These are phyloP conservation scores for Portunus trituberculatus DNA, from an alignment of 1,140 invertebrate genomes.

Conservation along the genomic window DNA sequence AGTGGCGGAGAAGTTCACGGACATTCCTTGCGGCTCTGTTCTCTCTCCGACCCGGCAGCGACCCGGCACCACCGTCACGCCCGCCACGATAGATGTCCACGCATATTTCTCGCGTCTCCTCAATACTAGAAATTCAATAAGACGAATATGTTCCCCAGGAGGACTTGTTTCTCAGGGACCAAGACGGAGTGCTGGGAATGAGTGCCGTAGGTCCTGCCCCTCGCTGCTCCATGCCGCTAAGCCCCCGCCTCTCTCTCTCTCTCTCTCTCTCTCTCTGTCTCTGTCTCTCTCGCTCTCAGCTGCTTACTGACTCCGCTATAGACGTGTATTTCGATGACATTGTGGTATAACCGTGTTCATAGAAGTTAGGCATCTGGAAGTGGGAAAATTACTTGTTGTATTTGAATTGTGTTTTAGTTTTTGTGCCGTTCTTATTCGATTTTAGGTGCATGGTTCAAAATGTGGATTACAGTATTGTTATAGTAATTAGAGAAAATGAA, in stretches of 20 bases:
- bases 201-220: background rate
- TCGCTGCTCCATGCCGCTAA: constrained; percentile 13
- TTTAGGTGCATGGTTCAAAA: no score
- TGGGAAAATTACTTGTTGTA: no score
- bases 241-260: background rate
- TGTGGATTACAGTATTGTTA: no score
- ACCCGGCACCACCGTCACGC: background rate
- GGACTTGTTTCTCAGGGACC: background rate
- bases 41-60: background rate
- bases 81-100: background rate
- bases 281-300: constrained; percentile 20
- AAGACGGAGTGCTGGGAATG: background rate
- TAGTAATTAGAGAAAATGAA: no score
- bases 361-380: background rate
- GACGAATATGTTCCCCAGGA: background rate
- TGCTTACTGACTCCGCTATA: background rate
- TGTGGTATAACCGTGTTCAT: background rate
- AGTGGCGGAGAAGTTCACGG: background rate
- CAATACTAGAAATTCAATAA: constrained; percentile 15
- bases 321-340: background rate
- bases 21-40: background rate
- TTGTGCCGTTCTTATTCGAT: no score
- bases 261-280: constrained; percentile 28
- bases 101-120: constrained; percentile 7
- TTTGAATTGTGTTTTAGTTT: no score